A percentile compares a stretch with the other conserved stretches of the same genome.
Evolutionary conservation across 2,113 vertebrate genomes (phyloP).

Genomic region (Pteruthius melanotis): DNA sequence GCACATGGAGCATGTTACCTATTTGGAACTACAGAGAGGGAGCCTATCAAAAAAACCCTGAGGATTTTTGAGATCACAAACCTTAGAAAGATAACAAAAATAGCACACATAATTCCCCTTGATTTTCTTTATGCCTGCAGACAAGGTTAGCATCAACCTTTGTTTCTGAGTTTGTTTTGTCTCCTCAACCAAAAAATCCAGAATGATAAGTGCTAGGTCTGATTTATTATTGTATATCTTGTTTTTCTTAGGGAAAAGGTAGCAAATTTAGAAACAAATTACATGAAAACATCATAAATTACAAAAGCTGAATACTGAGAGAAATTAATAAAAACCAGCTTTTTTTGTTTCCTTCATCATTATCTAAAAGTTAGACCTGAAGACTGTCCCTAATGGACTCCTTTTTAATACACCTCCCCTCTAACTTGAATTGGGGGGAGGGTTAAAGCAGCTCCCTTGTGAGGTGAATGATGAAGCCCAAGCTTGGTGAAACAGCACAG

Average conservation of each 20-base stretch:
- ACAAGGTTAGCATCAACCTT: neutral
- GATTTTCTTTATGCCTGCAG: neutral
- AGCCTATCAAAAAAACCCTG: neutral
- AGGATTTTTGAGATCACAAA: conserved; percentile 10
- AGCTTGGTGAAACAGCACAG: neutral
- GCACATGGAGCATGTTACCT: neutral
- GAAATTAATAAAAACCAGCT: neutral
- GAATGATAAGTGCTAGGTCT: neutral
- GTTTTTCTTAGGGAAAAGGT: neutral
- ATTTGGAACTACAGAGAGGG: neutral
- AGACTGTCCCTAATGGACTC: neutral
- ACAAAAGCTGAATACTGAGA: neutral
- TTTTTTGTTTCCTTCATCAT: neutral
- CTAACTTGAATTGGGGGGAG: neutral
- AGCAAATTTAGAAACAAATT: neutral
- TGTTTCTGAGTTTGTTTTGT: neutral
- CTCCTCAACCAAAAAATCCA: neutral
- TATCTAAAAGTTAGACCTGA: neutral
- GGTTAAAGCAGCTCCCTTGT: neutral
- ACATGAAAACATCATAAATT: neutral
- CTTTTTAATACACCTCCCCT: neutral
- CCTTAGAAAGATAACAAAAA: conserved; percentile 25
- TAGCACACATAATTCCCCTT: neutral
- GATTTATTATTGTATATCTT: neutral
- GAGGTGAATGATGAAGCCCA: neutral